Evolutionary conservation across 2,797 vertebrate genomes (phyloP).

Genomic region (Enteromius treurensis): DNA sequence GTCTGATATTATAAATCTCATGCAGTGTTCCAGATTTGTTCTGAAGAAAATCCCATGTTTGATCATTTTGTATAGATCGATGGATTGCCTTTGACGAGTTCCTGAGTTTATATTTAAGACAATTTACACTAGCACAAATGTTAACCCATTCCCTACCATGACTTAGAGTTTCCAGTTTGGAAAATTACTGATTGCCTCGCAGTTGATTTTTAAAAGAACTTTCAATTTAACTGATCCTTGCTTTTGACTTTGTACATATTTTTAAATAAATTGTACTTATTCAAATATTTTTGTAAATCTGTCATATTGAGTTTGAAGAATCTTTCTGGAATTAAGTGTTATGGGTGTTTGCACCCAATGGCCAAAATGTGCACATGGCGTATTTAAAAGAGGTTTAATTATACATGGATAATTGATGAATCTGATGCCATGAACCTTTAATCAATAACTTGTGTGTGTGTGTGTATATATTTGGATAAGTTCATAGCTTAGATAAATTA

Average conservation of each 20-base stretch:
- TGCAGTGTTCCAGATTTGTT: background rate
- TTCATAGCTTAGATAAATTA: background rate
- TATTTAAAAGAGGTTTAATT: background rate
- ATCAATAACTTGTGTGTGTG: background rate
- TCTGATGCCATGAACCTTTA: background rate
- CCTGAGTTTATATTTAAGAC: background rate
- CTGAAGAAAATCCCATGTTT: background rate
- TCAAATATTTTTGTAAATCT: background rate
- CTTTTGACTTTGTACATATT: conserved; percentile 34
- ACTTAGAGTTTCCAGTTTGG: background rate
- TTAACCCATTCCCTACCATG: background rate
- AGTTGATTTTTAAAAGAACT: background rate
- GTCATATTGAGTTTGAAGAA: background rate
- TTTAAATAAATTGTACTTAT: conserved; percentile 31
- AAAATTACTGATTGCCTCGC: background rate
- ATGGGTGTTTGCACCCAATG: background rate
- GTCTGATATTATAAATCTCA: background rate
- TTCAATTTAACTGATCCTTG: background rate
- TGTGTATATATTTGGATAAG: too few relatives aligned
- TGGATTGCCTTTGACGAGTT: background rate
- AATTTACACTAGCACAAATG: background rate
- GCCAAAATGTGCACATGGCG: background rate
- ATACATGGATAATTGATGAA: too few relatives aligned
- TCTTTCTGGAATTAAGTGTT: background rate
- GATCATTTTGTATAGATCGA: background rate